Evolutionary conservation across 2,888 invertebrate species (phyloP), one percentile per base, ranked within the genome.

Genomic region (Campopleginae sp.): DNA sequence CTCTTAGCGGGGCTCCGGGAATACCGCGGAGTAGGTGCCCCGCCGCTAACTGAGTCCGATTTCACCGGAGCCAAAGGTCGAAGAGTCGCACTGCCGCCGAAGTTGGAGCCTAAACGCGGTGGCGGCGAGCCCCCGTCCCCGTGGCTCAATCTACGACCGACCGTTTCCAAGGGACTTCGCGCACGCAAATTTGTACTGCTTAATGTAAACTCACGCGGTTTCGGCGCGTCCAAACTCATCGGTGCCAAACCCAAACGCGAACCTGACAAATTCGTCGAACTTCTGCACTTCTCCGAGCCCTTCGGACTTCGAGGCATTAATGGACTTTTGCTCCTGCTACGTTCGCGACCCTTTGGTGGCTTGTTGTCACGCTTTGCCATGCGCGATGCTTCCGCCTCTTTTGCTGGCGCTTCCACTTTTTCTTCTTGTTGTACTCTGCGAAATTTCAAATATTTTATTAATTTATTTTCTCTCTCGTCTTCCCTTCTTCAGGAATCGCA

Each of bases 61-160:
- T 89, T 91, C 6, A 90, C 86, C 5, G 91, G 90, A 4, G 89
- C 89, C 19, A 91, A 84, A 0, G 92, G 91, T 23, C 92, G 86
- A 3, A 93, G 72, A 17, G 88, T 93, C 0, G 93, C 93, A 75
- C 93, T 93, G 4, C 93, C 93, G 7, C 93, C 93, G 33, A 93
- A 92, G 80, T 90, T 89, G 0, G 92, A 91, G 10, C 91, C 91
- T 5, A 92, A 88, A n/a, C 89, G 89, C 0, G 93, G 90, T 2
- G 93, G 93, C 12, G 94, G 93, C 2, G 93, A 93, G 3, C 92
- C 92, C 33, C 92, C 92, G 58, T 93, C 92, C 0, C 94, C 94
- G 83, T 93, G 93, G 68, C 93, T 93, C 61, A 93, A 81, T 74
- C 93, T 89, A 12, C 94, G 90, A 23, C 94, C 93, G 1, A 94